Evolutionary conservation across 2,797 vertebrate species (phyloP).

Genomic region (Sciurus vulgaris): DNA sequence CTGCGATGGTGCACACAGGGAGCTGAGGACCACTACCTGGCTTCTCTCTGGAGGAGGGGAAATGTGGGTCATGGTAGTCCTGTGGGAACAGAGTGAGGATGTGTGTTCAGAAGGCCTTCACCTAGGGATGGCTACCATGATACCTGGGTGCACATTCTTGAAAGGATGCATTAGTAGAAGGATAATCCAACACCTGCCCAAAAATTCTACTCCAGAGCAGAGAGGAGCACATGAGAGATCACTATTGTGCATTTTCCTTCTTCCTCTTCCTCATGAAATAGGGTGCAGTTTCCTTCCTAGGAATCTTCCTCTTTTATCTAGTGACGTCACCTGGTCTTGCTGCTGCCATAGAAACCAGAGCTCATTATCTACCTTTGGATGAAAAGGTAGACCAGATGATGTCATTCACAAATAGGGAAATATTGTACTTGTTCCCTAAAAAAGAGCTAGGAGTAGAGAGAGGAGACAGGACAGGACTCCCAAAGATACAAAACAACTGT

Average conservation of each 20-base stretch:
- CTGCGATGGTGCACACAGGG: accelerated
- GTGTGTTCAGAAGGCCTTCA: not conserved
- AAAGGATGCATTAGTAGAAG: accelerated
- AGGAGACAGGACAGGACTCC: not conserved
- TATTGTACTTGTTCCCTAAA: not conserved
- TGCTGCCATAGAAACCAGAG: not conserved
- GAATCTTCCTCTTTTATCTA: accelerated
- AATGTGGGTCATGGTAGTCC: accelerated
- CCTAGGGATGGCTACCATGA: accelerated
- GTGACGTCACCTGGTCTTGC: not conserved
- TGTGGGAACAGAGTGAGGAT: not conserved
- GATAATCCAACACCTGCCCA: not conserved
- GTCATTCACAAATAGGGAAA: not conserved
- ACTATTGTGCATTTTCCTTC: not conserved
- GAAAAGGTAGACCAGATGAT: not conserved
- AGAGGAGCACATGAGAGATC: not conserved
- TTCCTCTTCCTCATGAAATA: not conserved
- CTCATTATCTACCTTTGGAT: not conserved
- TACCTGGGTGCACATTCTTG: accelerated
- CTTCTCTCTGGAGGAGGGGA: not conserved
- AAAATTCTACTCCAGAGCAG: not conserved
- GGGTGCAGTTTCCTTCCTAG: not conserved
- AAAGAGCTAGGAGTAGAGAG: not conserved
- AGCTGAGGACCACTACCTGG: not conserved
- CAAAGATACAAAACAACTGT: not conserved